Percentiles rank a stretch among this genome's conserved stretches.
Evolutionary conservation across 2,113 vertebrate species (phyloP).

Genomic region (Passer montanus): DNA sequence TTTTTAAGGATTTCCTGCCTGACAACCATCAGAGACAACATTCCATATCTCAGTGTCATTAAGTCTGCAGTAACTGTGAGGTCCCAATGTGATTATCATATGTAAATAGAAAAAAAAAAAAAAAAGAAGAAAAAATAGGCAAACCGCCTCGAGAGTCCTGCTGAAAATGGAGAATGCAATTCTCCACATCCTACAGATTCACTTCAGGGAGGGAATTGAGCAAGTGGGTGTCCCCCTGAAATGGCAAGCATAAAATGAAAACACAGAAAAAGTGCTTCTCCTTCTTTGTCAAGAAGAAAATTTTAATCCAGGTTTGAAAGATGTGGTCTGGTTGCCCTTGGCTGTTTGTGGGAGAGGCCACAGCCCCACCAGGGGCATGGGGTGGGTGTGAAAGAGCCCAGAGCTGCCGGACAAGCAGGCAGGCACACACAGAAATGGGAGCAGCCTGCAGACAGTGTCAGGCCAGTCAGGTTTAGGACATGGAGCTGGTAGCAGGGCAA

Average conservation of each 20-base stretch:
- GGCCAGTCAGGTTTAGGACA: not conserved
- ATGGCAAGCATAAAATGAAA: not conserved
- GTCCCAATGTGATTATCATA: not conserved
- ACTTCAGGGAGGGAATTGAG: not conserved
- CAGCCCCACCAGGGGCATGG: fast-evolving
- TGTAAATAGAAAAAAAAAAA: not conserved
- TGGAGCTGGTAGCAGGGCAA: not conserved
- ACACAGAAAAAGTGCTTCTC: not conserved
- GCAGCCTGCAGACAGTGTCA: not conserved
- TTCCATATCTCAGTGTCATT: not conserved
- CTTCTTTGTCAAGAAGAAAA: not conserved
- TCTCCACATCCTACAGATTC: not conserved
- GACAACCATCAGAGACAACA: not conserved
- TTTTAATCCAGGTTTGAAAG: not conserved
- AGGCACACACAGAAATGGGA: fast-evolving
- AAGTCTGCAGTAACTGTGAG: not conserved
- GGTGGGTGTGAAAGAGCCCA: not conserved
- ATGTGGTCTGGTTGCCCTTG: fast-evolving
- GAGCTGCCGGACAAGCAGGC: not conserved
- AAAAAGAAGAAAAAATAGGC: not conserved
- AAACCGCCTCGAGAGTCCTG: fast-evolving
- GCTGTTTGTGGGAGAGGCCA: not conserved
- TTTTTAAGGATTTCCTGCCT: constrained; percentile 16
- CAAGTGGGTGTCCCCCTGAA: not conserved
- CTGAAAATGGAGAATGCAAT: not conserved